These are phyloP conservation scores for Alviniconcha marisindica DNA, from an alignment of 1,140 invertebrate species.

Conservation along the genomic window DNA sequence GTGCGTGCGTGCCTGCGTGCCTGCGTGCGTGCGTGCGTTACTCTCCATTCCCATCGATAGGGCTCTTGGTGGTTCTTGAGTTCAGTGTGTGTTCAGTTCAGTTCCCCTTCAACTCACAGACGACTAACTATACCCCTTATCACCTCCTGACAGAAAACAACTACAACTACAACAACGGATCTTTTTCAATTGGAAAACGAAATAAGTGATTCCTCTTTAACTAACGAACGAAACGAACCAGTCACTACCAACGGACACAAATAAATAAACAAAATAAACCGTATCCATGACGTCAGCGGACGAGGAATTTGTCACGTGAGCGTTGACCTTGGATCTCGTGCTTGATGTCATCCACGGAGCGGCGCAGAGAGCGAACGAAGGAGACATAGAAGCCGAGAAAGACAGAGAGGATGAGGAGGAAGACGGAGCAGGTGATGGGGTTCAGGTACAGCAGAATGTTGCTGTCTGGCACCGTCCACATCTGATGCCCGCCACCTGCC, in stretches of 20 bases:
- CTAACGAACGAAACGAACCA: too few relatives aligned
- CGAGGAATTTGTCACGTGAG: constrained; percentile 31
- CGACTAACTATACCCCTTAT: background rate
- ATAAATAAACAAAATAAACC: too few relatives aligned
- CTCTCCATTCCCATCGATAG: too few relatives aligned
- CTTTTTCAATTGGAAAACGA: too few relatives aligned
- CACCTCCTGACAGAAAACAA: background rate
- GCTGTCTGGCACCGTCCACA: background rate
- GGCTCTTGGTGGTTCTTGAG: too few relatives aligned
- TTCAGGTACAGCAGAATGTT: constrained; percentile 41
- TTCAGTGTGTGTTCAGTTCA: too few relatives aligned
- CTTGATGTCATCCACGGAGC: constrained; percentile 40
- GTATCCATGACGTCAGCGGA: constrained; percentile 1
- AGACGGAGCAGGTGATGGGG: constrained; percentile 42
- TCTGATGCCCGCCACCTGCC: too few relatives aligned
- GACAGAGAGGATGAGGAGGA: constrained; percentile 35
- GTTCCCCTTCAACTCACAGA: too few relatives aligned
- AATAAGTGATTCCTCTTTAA: too few relatives aligned
- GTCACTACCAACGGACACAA: too few relatives aligned
- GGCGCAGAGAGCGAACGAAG: constrained; percentile 35
- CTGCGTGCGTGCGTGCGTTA: background rate
- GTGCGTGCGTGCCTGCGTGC: background rate
- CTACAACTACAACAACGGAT: too few relatives aligned
- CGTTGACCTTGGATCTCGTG: constrained; percentile 22
- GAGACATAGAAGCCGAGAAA: constrained; percentile 38